Evolutionary conservation across 2,888 invertebrate genomes (phyloP), one percentile per base, ranked within the genome.

Genomic region (Ceriagrion tenellum): DNA sequence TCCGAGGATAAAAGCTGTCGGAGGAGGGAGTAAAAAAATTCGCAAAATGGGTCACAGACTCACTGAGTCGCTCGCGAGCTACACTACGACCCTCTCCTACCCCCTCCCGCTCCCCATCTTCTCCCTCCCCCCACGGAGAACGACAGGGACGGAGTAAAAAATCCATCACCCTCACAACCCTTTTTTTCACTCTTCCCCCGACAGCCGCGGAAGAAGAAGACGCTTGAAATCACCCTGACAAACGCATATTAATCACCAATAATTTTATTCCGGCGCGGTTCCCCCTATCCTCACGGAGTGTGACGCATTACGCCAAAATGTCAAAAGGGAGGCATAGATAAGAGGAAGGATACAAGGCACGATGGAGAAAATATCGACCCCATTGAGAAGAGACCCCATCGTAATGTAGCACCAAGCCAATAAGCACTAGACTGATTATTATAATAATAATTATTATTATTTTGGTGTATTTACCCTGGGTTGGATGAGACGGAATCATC

Each of bases 41-140:
- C 81, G 16, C 81, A 35, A 81, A 81, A 81, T 81, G 35, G 81
- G 81, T 81, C 81, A 81, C 69, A 69, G 69, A 81, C 81, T 81
- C 59, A 81, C 81, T 35, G 10, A 16, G 4, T 81, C 81, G 35
- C 81, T 30, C 26, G 69, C 69, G 26, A 81, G 81, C 16, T 81
- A 35, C 81, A 81, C 59, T 20, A 59, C 81, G 81, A 26, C 81
- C 81, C 35, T 26, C n/a, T 8, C 47, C 47, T 4, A 47, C 47
- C 47, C 47, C 47, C n/a, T n/a, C n/a, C n/a, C n/a, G n/a, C n/a
- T n/a, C n/a, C n/a, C 81, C 81, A 13, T 26, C n/a, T 8, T 8
- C 47, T 4, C 2, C 47, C 47, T 8, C 47, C 47, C 47, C 47
- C 69, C n/a, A 26, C 69, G n/a, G 16, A n/a, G 69, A 8, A 16